Evolutionary conservation across 2,888 invertebrate genomes (phyloP), one percentile per base, ranked within the genome.

Genomic region (Xanthorhoe designata): DNA sequence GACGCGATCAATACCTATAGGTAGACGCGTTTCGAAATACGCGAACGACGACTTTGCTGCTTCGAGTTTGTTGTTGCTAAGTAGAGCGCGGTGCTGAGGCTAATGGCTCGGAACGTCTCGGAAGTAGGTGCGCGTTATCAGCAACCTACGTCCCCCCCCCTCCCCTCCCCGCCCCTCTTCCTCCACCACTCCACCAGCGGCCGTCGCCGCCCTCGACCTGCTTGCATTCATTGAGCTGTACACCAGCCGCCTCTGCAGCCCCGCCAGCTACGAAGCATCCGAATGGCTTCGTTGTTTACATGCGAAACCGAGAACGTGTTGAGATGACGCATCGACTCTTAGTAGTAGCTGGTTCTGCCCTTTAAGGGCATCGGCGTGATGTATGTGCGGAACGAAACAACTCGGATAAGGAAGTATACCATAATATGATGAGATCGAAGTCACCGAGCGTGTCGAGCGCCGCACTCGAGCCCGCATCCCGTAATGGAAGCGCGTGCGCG

Each of bases 21-120:
- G n/a, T n/a, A n/a, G 2, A 35, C 13, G 38, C 13, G 38, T 42
- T 42, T 42, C 38, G 13, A 42, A 42, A 42, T 42, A 42, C 9
- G 38, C 38, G 38, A 29, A 29, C 51, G 4, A 49, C 17, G 8
- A 6, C 17, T 49, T 9, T 4, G 18, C 49, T 50, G 49, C 49
- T 45, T 55, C 38, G 9, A 56, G 45, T 42, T 42, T 56, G 73
- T 72, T 65, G 76, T 72, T 72, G 79, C 75, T 75, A 83, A 79
- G 78, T 81, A 73, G 80, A 79, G 81, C 81, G 82, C 75, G 80
- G 78, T 78, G 59, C 52, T 52, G 83, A 77, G 84, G 84, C 88
- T 89, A 90, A 89, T 90, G 89, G 88, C 79, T 85, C 83, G 89
- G 86, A 90, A 90, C 90, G 86, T 82, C 84, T 85, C 88, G 88